A percentile compares a stretch with the other conserved stretches of the same genome.
Evolutionary conservation across 2,797 vertebrate species (phyloP).

Genomic region (Thamnophis elegans): DNA sequence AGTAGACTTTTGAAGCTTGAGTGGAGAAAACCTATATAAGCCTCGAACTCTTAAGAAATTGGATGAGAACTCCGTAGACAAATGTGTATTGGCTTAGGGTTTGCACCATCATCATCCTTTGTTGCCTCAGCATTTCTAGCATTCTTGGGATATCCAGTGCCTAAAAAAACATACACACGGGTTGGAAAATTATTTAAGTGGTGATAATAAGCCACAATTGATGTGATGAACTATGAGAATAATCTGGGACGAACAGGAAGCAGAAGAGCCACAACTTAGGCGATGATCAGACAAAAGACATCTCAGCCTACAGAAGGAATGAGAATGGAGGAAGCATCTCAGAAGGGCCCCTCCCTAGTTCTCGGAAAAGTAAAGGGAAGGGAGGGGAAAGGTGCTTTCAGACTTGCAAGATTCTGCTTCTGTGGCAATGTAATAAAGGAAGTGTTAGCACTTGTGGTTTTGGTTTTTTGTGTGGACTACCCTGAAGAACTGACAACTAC

Average conservation of each 20-base stretch:
- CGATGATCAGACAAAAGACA: not conserved
- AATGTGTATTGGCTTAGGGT: constrained; percentile 94
- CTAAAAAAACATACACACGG: constrained; percentile 63
- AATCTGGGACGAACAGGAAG: not conserved
- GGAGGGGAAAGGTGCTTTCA: not conserved
- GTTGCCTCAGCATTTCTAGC: constrained; percentile 83
- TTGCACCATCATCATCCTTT: constrained; percentile 98
- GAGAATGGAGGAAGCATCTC: not conserved
- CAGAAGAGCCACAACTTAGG: not conserved
- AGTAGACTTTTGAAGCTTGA: constrained; percentile 16
- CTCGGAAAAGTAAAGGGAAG: not conserved
- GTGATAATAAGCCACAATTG: not conserved
- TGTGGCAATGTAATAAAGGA: not conserved
- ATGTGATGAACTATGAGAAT: not conserved
- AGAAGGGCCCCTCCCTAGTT: not conserved
- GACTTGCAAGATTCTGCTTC: not conserved
- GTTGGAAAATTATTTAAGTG: not conserved
- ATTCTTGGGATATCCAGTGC: constrained; percentile 85
- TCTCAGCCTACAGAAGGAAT: not conserved
- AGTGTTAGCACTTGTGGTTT: not conserved
- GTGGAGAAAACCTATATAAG: constrained; percentile 80
- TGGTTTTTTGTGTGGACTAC: not conserved
- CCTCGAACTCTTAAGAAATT: constrained; percentile 93
- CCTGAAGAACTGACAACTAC: not conserved
- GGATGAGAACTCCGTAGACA: constrained; percentile 92